Base-by-base conservation (phyloP, 1,140 invertebrate species). In the Drosophila burlai region DNA sequence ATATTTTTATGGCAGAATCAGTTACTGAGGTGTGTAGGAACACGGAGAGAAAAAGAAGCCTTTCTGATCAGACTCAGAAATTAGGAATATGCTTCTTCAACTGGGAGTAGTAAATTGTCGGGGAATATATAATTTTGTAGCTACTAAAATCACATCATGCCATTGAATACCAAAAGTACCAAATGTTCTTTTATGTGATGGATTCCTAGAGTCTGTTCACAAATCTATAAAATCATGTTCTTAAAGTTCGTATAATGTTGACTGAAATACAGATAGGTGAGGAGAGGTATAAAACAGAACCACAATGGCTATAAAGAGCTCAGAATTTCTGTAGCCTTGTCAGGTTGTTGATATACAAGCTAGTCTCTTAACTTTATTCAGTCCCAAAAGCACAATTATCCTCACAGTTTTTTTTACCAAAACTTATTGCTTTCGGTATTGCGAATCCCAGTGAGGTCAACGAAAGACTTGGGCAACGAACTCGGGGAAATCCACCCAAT, bases 381-480 rank as follows among this genome's bases (percentile, higher is more conserved):
- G 4, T 4, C 13, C 13, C 2, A 1, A 16, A 16, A 36, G 8
- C 31, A 16, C 34, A 24, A 24, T 6, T 40, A 57, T 40, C 15
- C 9, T 40, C 16, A 3, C 4, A 5, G 36, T 15, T 38, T 55
- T 3, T 3, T 6, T 9, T 10, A 0, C 3, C 4, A 55, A 40
- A 55, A 24, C 21, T 2, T 21, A 1, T 54, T 4, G 3, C 18
- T 52, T 54, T 36, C 4, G n/a, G 11, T 2, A 9, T 1, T 11
- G 6, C n/a, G 18, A 34, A 11, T 21, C 11, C 36, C 26, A 10
- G 24, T 24, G 46, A 6, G 47, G 47, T 31, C 49, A 52, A 52
- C 66, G 78, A 74, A 74, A 59, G 73, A 85, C 43, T 84, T 77
- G 62, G 43, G 67, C 78, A 84, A 85, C 82, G 78, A 84, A 85